Percentiles rank a stretch among this genome's conserved stretches.
Conservation (phyloP, 2,113 vertebrate species). For the Microcebus griseorufus region DNA sequence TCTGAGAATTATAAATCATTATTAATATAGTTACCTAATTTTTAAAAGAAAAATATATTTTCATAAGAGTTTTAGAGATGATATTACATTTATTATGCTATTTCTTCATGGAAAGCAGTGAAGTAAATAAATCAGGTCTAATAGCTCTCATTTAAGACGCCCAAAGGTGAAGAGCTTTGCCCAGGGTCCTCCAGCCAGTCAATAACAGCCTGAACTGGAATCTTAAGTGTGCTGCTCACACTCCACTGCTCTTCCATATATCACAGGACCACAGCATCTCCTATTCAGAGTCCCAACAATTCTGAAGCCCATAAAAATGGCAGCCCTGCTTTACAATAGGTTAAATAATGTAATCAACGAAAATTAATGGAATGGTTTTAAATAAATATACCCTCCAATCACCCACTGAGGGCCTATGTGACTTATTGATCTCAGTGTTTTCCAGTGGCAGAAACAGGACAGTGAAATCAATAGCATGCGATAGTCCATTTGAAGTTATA, state of each 20-base stretch:
- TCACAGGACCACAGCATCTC: neutral
- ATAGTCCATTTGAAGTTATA: slow-evolving; percentile 60
- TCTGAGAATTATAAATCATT: neutral
- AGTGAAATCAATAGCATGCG: slow-evolving; percentile 2
- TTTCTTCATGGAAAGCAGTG: slow-evolving; percentile 25
- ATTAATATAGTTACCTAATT: neutral
- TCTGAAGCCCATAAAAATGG: slow-evolving; percentile 11
- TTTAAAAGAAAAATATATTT: neutral
- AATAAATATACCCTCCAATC: slow-evolving; percentile 16
- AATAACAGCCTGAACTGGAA: neutral
- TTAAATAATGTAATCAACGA: slow-evolving; percentile 44
- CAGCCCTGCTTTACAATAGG: neutral
- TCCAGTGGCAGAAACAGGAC: neutral
- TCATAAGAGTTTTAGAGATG: neutral
- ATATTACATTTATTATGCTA: neutral
- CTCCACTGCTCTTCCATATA: neutral
- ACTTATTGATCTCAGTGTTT: neutral
- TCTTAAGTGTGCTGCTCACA: neutral
- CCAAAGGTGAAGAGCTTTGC: neutral
- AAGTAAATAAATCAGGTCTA: neutral
- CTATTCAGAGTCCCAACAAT: neutral
- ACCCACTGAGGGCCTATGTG: neutral
- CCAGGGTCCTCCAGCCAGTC: neutral
- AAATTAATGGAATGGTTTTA: slow-evolving; percentile 42
- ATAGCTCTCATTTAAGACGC: neutral